A percentile compares a stretch with the other conserved stretches of the same genome.
phyloP scores from a whole-genome alignment of 2,797 vertebrate genomes.

The Siniperca obscura region DNA sequence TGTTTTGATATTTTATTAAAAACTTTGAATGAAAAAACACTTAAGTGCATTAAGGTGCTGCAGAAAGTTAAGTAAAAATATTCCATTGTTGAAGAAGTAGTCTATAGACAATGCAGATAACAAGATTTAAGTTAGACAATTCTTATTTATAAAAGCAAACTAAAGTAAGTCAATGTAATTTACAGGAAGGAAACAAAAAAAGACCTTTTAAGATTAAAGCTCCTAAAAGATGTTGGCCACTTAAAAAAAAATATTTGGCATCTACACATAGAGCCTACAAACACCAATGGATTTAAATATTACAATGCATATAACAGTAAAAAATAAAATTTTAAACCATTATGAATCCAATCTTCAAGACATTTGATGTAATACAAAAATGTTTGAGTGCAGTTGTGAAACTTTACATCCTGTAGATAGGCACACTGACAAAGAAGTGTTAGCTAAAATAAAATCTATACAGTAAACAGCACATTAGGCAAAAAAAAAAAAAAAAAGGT shows the following conservation, averaged over 20 bases:
- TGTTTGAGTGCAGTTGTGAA: background rate
- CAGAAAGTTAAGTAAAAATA: constrained; percentile 22
- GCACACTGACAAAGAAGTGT: background rate
- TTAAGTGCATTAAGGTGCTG: constrained; percentile 47
- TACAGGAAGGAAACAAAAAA: background rate
- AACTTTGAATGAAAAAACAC: constrained; percentile 37
- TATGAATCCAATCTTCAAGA: background rate
- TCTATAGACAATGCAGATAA: background rate
- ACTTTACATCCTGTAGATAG: constrained; percentile 4
- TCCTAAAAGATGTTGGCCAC: background rate
- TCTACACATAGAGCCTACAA: constrained; percentile 2
- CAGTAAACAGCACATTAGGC: background rate
- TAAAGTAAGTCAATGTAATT: background rate
- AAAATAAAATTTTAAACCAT: background rate
- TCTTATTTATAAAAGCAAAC: constrained; percentile 18
- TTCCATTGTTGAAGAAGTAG: constrained; percentile 16
- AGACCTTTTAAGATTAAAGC: background rate
- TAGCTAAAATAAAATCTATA: background rate
- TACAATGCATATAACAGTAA: constrained; percentile 11
- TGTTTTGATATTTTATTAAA: constrained; percentile 57
- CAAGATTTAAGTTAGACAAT: constrained; percentile 5
- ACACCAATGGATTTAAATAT: background rate
- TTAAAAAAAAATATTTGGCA: constrained; percentile 30
- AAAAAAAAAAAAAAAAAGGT: background rate
- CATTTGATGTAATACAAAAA: background rate